Percentiles rank a stretch among this genome's conserved stretches.
Evolutionary conservation across 2,113 vertebrate species (phyloP).

Genomic region (Glareola pratincola): DNA sequence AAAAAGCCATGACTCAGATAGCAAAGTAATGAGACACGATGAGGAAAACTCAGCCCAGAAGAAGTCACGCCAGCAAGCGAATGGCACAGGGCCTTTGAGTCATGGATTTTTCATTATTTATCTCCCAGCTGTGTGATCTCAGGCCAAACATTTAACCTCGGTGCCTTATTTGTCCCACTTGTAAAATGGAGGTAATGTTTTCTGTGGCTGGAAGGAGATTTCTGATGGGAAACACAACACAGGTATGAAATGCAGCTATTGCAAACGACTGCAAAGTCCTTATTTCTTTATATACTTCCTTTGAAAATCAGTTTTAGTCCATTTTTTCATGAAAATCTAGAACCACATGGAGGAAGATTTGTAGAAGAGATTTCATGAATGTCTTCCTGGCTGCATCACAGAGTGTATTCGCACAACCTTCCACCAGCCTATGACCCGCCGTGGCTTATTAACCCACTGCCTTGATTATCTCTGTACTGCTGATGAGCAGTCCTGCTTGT

Average conservation of each 20-base stretch:
- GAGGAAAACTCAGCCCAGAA: not conserved
- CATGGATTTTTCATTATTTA: not conserved
- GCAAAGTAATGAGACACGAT: not conserved
- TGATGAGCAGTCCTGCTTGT: not conserved
- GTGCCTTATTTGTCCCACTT: not conserved
- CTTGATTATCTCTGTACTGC: not conserved
- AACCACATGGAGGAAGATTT: not conserved
- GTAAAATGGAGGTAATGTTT: not conserved
- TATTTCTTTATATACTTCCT: not conserved
- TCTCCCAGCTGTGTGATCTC: not conserved
- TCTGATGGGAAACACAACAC: not conserved
- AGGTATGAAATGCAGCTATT: not conserved
- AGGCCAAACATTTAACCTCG: not conserved
- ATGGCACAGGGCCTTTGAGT: not conserved
- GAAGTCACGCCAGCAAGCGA: rapidly evolving
- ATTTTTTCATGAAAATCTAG: not conserved
- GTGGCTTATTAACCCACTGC: not conserved
- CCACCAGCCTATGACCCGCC: not conserved
- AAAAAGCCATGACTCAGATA: not conserved
- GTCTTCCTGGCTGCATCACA: not conserved
- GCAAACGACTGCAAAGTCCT: not conserved
- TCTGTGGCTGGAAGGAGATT: not conserved
- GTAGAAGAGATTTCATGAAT: not conserved
- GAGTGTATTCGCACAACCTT: not conserved
- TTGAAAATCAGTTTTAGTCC: not conserved